phyloP scores from a whole-genome alignment of 2,888 invertebrate genomes.

The Teleiodes luculella region DNA sequence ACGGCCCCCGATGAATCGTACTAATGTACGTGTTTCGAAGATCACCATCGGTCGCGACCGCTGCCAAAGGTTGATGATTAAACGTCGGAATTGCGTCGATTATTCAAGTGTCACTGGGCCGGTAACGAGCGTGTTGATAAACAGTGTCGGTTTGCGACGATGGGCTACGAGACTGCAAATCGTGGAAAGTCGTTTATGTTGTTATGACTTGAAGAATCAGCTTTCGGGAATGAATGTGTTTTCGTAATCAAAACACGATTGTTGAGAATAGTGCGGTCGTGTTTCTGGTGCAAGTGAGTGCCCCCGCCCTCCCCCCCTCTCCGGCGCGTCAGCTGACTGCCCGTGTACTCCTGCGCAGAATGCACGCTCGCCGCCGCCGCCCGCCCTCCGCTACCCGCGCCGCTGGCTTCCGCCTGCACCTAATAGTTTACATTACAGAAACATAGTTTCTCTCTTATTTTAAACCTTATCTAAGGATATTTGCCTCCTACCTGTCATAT shows the following conservation, averaged over 20 bases:
- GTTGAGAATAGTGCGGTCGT: slow-evolving; percentile 27
- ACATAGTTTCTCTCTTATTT: neutral
- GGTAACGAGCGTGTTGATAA: slow-evolving; percentile 63
- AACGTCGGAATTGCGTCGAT: slow-evolving; percentile 42
- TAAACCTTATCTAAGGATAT: neutral
- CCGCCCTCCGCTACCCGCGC: slow-evolving; percentile 23
- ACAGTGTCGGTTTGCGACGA: slow-evolving; percentile 66
- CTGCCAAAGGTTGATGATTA: slow-evolving; percentile 51
- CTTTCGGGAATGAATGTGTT: slow-evolving; percentile 44
- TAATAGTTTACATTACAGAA: neutral
- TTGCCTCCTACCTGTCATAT: too few species aligned
- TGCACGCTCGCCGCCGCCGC: slow-evolving; percentile 24
- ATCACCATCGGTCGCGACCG: slow-evolving; percentile 41
- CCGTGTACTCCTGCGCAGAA: slow-evolving; percentile 47
- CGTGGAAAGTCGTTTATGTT: slow-evolving; percentile 43
- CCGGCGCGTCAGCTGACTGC: slow-evolving; percentile 53
- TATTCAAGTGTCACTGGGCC: slow-evolving; percentile 48
- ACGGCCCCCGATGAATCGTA: slow-evolving; percentile 48
- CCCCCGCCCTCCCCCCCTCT: slow-evolving; percentile 20
- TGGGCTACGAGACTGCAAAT: slow-evolving; percentile 39
- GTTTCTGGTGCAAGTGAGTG: slow-evolving; percentile 23
- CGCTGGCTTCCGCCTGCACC: slow-evolving; percentile 20
- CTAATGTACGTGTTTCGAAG: slow-evolving; percentile 43
- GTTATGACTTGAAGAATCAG: slow-evolving; percentile 49
- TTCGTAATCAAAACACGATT: slow-evolving; percentile 42